These are phyloP conservation scores for Strix aluco DNA, from an alignment of 2,113 vertebrate genomes.

Conservation along the genomic window DNA sequence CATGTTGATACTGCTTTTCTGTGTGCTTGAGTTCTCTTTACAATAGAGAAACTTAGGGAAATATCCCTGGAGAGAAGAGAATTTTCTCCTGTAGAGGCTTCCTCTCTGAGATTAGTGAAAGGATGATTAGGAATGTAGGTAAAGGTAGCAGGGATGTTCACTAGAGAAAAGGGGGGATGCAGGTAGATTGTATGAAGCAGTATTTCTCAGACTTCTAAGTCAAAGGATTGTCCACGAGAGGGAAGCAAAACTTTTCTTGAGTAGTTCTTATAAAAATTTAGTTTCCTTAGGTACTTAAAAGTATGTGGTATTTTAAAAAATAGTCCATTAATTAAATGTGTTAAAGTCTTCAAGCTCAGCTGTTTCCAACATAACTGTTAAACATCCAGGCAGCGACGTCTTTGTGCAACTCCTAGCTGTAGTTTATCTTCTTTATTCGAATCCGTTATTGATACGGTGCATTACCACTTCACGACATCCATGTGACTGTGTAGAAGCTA, in stretches of 20 bases:
- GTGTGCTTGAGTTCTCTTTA: neutral
- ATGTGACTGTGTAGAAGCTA: neutral
- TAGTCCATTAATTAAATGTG: neutral
- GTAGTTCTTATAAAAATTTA: neutral
- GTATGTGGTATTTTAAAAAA: neutral
- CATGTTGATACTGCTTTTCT: neutral
- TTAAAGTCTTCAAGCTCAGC: neutral
- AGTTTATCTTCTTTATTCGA: neutral
- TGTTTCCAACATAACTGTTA: neutral
- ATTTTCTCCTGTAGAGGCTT: neutral
- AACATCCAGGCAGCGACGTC: neutral
- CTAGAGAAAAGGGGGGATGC: neutral
- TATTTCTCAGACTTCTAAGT: neutral
- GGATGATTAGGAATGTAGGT: neutral
- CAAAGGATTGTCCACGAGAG: neutral
- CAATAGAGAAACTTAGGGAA: neutral
- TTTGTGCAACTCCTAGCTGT: neutral
- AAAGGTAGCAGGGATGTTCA: neutral
- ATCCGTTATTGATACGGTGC: neutral
- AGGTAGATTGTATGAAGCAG: neutral
- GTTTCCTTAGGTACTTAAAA: neutral
- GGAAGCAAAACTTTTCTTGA: neutral
- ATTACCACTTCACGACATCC: neutral
- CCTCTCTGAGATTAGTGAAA: neutral
- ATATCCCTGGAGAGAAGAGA: neutral